Evolutionary conservation across 92 coral and sea anemone species (phyloP), one percentile per base, ranked within the genome.

Genomic region (Zoanthus sansibaricus): DNA sequence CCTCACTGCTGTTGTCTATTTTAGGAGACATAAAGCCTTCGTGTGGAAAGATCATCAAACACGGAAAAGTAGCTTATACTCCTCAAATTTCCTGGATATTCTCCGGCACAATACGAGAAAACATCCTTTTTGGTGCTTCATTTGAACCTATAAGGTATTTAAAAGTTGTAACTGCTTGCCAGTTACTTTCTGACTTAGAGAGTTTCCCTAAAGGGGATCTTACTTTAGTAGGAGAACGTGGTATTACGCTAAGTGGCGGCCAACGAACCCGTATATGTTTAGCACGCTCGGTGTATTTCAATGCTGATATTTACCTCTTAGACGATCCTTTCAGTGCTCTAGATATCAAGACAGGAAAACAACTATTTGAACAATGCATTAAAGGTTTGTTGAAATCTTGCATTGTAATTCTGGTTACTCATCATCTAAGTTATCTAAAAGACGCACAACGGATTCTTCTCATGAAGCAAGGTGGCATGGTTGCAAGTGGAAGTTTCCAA

Each of bases 81-180:
- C 89, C 91, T 14, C 94, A 91, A 72, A 31, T 87, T n/a, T 82
- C 94, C 37, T 91, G 94, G 94, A 88, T 91, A 71, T 91, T 91
- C 79, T 83, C 94, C 6, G 94, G 94, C 10, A 91, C 91, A 15
- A 82, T 91, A 78, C 88, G 94, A n/a, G 89, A 90, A 66, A 91
- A 91, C 64, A 91, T 91, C 18, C 79, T 91, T 16, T 91, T 91
- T 30, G 94, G 94, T 61, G 78, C 66, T 73, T 61, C 89, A 21
- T 84, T 88, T 71, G 87, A 91, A 56, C 89, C 84, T 15, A 77
- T 71, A 8, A 77, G 87, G 11, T 91, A 91, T 72, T 86, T 83
- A 59, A 86, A 90, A 10, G 84, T 84, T 16, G 68, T 88, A 8
- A 74, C 61, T 20, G 91, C 94, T 0, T 92, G 94, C 79, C 92